phyloP scores from a whole-genome alignment of 2,113 vertebrate species.

The Sceloporus tristichus region DNA sequence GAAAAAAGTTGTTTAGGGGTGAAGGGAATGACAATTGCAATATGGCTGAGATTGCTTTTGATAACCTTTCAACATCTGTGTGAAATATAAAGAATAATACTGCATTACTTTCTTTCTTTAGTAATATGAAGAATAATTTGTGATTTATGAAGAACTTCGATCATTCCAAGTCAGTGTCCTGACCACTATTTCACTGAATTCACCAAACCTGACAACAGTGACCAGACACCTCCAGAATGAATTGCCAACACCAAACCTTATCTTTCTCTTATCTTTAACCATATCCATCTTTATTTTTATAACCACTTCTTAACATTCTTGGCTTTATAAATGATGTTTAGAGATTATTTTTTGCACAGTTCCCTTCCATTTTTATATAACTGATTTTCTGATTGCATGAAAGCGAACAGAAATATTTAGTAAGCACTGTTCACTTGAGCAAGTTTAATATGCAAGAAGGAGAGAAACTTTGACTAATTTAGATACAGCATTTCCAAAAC shows the following conservation, averaged over 20 bases:
- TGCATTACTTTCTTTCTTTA: constrained; percentile 9
- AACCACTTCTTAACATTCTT: constrained; percentile 93
- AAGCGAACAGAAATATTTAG: constrained; percentile 77
- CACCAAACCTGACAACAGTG: constrained; percentile 60
- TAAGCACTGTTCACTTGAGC: constrained; percentile 74
- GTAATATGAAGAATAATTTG: constrained; percentile 32
- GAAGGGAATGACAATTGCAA: background rate
- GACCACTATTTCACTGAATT: constrained; percentile 65
- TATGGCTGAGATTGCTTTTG: background rate
- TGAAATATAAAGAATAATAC: background rate
- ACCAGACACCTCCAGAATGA: constrained; percentile 72
- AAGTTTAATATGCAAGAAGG: constrained; percentile 69
- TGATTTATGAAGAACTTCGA: constrained; percentile 72
- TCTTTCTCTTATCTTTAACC: constrained; percentile 71
- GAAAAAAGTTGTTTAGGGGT: background rate
- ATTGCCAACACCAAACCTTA: constrained; percentile 80
- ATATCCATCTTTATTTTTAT: constrained; percentile 78
- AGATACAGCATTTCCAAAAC: constrained; percentile 56
- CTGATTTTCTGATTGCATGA: constrained; percentile 71
- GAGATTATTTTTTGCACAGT: constrained; percentile 80
- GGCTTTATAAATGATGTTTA: constrained; percentile 69
- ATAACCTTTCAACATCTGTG: background rate
- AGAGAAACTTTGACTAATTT: constrained; percentile 74
- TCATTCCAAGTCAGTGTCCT: constrained; percentile 70
- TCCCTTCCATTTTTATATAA: constrained; percentile 78